Evolutionary conservation across 2,888 invertebrate genomes (phyloP).

Genomic region (Leuctra nigra): DNA sequence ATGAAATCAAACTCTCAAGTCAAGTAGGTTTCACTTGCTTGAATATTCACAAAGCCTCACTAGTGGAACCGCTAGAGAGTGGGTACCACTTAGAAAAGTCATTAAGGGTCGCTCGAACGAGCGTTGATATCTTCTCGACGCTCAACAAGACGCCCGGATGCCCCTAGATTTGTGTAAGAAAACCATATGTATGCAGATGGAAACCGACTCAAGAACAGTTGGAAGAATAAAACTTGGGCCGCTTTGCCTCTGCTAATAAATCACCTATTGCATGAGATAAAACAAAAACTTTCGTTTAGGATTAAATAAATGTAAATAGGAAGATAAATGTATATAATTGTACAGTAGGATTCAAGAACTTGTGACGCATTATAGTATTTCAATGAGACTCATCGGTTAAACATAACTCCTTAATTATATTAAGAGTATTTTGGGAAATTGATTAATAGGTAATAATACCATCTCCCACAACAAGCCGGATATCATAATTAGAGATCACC

Average conservation of each 20-base stretch:
- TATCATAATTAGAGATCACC: no score
- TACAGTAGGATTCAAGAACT: no score
- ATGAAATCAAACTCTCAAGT: slow-evolving; percentile 16
- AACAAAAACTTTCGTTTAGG: no score
- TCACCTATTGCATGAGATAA: no score
- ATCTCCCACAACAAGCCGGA: no score
- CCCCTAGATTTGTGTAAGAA: slow-evolving; percentile 17
- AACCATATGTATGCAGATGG: slow-evolving; percentile 26
- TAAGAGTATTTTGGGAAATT: no score
- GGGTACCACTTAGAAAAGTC: slow-evolving; percentile 28
- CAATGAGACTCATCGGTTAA: no score
- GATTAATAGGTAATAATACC: no score
- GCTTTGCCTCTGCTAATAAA: background rate
- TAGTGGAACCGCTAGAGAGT: slow-evolving; percentile 3
- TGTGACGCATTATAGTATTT: no score
- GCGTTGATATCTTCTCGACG: background rate
- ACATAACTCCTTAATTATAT: no score
- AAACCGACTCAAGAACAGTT: background rate
- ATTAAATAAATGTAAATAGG: no score
- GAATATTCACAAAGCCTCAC: slow-evolving; percentile 21
- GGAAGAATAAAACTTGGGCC: background rate
- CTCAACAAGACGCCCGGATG: background rate
- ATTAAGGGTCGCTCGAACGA: slow-evolving; percentile 24
- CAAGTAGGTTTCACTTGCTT: slow-evolving; percentile 12
- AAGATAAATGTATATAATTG: no score